Base-by-base conservation (phyloP, 2,888 invertebrate genomes). In the Leptogaster cylindrica region DNA sequence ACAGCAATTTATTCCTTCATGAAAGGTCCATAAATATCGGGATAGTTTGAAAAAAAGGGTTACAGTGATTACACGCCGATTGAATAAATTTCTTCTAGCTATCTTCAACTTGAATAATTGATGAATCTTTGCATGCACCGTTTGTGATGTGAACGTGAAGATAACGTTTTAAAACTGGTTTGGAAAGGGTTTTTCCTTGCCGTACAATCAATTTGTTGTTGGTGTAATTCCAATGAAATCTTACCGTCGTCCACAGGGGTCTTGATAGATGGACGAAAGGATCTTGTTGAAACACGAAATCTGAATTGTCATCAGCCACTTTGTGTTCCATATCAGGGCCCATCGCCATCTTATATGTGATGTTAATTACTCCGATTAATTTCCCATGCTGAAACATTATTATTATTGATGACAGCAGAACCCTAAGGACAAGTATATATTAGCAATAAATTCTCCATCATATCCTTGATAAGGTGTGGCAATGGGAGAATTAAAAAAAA, bases 351-450 rank as follows among this genome's bases (percentile, higher is more conserved):
- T 16, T 8, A 23, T 23, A 25, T 12, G 12, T 23, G 23, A 14
- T 7, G 55, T 55, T 55, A 55, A 55, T 55, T 55, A 25, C 55
- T 39, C 8, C 55, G 55, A 55, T 55, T 55, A 55, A 55, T 55
- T 36, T 36, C 36, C 1, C 10, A 16, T 28, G 23, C 39, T 39
- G 23, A 7, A 55, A 36, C 36, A 12, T 39, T n/a, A 55, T 36
- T 55, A 55, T 39, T 55, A 55, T 55, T 55, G 39, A 55, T 55
- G 39, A 23, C 36, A 33, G 23, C 39, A 2, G 39, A 23, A 10
- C 14, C 39, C 23, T 14, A 36, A 55, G 36, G 8, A 46, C 36
- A 33, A 36, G 23, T 55, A 55, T 36, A 23, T 46, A 20, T n/a
- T 23, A 20, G 10, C 23, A 20, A 46, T 46, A 23, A 46, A 20